Base-by-base conservation (phyloP, 2,888 invertebrate species). In the Morpho achilles region DNA sequence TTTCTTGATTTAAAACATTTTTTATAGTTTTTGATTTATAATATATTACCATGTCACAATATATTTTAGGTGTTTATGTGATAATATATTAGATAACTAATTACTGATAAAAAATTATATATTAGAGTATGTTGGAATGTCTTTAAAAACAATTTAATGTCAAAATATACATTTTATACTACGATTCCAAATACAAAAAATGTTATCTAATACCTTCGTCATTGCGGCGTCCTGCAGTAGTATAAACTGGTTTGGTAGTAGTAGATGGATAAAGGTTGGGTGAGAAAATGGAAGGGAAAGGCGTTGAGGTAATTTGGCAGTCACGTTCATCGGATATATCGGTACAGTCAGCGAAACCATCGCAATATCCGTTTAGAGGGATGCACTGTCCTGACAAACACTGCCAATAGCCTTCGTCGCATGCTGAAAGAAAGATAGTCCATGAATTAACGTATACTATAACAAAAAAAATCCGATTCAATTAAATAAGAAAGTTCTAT, bases 381-480 rank as follows among this genome's bases (percentile, higher is more conserved):
- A 96, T 93, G 69, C 96, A 96, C 59, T 92, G 88, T 1, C 95
- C 94, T 60, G 93, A 92, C 41, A 58, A 58, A 60, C 97, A 97
- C 63, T 92, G 92, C 87, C 94, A 96, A 74, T 95, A 91, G 69
- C 93, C 91, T 2, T 79, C 66, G 8, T 82, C 78, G 78, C 96
- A 96, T 67, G 91, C 95, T 95, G 67, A 59, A 78, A 67, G 55
- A 57, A 59, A 66, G 8, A 23, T 47, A 45, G 47, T 48, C 47
- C 10, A 23, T 58, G 16, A 1, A 53, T 32, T 32, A 32, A 2
- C 32, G 4, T 32, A 32, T 32, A 32, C 32, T 0, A 3, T 32
- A 32, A 32, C 32, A 3, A 3, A 5, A 53, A 53, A 16, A 16
- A 46, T 50, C n/a, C 10, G 40, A 22, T 44, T 39, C 40, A 56